These are phyloP conservation scores for Drosophila ohnishii DNA, from an alignment of 1,140 invertebrate genomes.

Conservation along the genomic window DNA sequence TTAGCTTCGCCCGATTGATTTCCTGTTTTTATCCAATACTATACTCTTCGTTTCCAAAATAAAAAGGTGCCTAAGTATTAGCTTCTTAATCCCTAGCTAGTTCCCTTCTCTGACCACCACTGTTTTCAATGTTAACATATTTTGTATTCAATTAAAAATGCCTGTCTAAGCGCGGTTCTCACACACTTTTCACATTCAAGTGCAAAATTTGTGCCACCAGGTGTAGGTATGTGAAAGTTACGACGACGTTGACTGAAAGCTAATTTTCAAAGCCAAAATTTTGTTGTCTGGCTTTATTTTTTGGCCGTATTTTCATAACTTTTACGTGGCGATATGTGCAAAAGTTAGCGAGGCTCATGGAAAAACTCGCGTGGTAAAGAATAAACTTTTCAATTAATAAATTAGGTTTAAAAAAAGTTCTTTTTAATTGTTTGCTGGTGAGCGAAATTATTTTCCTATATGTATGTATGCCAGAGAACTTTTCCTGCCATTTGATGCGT, in stretches of 20 bases:
- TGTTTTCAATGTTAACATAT: constrained; percentile 41
- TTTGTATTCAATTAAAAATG: constrained; percentile 45
- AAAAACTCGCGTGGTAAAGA: constrained; percentile 47
- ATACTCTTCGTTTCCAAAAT: too few relatives aligned
- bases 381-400: constrained; percentile 74
- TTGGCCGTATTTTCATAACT: constrained; percentile 47
- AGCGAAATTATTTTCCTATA: constrained; percentile 1
- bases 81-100: too few relatives aligned
- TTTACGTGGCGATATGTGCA: constrained; percentile 42
- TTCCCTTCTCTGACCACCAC: not conserved
- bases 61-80: too few relatives aligned
- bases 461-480: not conserved
- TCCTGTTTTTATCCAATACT: not conserved
- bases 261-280: constrained; percentile 60
- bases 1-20: not conserved
- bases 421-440: constrained; percentile 57
- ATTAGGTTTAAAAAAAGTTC: constrained; percentile 51
- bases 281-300: constrained; percentile 45
- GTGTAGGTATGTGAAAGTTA: constrained; percentile 28
- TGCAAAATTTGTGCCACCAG: constrained; percentile 21
- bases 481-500: constrained; percentile 7
- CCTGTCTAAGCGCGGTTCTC: constrained; percentile 15
- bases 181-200: not conserved
- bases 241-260: constrained; percentile 57
- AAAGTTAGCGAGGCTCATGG: constrained; percentile 8